These are phyloP conservation scores for Scylla paramamosain DNA, from an alignment of 1,140 invertebrate species.

Conservation along the genomic window DNA sequence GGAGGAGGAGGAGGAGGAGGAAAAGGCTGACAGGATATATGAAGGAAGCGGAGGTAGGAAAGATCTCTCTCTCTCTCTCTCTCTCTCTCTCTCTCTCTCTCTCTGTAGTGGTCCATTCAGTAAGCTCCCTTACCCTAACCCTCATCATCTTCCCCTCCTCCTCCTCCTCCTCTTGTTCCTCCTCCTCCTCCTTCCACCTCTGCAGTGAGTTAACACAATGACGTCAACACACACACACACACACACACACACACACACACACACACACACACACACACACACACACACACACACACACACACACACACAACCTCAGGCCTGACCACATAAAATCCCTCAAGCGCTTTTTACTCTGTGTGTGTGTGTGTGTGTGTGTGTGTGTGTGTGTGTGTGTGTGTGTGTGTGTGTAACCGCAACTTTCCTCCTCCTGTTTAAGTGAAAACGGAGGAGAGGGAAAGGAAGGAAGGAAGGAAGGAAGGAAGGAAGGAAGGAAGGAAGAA, in stretches of 20 bases:
- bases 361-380: too few relatives aligned
- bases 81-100: slow-evolving; percentile 1
- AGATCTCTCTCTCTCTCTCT: neutral
- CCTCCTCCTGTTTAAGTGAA: neutral
- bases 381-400: neutral
- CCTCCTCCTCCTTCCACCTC: neutral
- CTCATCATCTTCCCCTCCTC: neutral
- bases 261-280: too few relatives aligned
- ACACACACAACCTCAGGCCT: neutral
- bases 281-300: slow-evolving; percentile 3
- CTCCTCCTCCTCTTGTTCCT: neutral
- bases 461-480: too few relatives aligned
- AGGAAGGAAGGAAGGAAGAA: too few relatives aligned
- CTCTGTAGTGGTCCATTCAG: neutral
- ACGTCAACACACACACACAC: neutral
- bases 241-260: too few relatives aligned
- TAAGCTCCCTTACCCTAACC: neutral
- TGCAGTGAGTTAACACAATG: neutral
- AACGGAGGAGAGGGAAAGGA: too few relatives aligned
- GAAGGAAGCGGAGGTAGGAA: neutral
- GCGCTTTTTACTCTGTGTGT: too few relatives aligned
- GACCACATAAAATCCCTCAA: neutral
- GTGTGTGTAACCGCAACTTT: neutral
- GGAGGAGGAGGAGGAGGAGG: neutral
- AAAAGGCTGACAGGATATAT: neutral